Conservation (phyloP, 2,113 vertebrate species). For the Gila orcuttii region DNA sequence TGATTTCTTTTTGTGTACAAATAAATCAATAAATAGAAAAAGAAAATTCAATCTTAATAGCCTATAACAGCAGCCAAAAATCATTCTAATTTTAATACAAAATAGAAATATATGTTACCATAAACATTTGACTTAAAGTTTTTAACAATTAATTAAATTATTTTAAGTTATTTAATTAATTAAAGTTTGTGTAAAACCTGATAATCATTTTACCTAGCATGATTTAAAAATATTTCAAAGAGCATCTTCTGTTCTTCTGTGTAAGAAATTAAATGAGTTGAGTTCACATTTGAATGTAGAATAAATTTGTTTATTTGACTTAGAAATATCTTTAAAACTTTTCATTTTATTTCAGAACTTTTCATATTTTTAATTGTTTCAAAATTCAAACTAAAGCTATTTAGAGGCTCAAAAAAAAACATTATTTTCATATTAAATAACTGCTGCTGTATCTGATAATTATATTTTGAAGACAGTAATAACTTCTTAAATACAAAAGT, state of each 20-base stretch:
- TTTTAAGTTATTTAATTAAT: not conserved
- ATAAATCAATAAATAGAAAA: not conserved
- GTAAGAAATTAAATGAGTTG: not conserved
- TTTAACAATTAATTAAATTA: not conserved
- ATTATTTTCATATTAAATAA: too few relatives aligned
- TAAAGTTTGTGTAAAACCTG: not conserved
- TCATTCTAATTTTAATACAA: not conserved
- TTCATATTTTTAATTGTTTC: not conserved
- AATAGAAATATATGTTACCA: not conserved
- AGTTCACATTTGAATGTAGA: not conserved
- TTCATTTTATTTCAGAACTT: not conserved
- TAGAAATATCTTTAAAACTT: not conserved
- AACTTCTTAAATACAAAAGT: not conserved
- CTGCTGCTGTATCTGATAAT: not conserved
- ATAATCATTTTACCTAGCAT: not conserved
- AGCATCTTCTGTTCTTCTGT: too few relatives aligned
- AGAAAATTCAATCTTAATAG: not conserved
- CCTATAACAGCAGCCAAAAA: not conserved
- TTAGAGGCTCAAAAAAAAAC: not conserved
- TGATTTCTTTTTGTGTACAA: not conserved
- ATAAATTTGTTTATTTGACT: not conserved
- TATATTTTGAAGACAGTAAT: not conserved
- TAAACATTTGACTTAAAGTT: not conserved
- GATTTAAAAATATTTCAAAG: too few relatives aligned
- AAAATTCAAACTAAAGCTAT: not conserved